Evolutionary conservation across 1,140 invertebrate genomes (phyloP), one percentile per base, ranked within the genome.

Genomic region (Plodia interpunctella): DNA sequence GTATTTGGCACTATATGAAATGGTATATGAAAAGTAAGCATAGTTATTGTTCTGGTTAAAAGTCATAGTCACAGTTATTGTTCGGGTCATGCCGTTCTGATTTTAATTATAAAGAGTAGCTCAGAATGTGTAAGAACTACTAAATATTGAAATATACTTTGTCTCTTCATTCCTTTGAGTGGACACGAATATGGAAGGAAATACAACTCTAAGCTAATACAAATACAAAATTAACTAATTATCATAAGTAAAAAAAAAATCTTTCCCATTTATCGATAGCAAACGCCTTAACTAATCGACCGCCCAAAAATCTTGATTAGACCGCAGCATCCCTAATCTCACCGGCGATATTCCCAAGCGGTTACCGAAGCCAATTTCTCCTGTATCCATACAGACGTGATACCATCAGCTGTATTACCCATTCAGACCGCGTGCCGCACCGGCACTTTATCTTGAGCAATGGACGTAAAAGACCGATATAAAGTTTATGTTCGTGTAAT

Each of bases 401-500:
- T 30, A 51, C 49, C 49, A 58, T 58, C 18, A 25, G 18, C 0
- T 5, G 11, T 51, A 13, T 51, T 51, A 57, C 2, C 15, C 49
- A 58, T 58, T 55, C 59, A 6, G 21, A 20, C 21, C 60, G 52
- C 44, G 49, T 52, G 18, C 59, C 4, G 35, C n/a, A 52, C 54
- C 32, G 35, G 55, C 59, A 60, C 59, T 55, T 60, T 60, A 60
- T 60, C 52, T 55, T 55, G 52, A 55, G 38, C 17, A 60, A 60
- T 54, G 38, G 59, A 30, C 19, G 19, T 30, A 25, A 49, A 15
- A 49, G 3, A 50, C 56, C 49, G 49, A 60, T 60, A 53, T 60
- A 60, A 55, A 60, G 44, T 58, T 58, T 58, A 58, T 25, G 28
- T 15, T 44, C 38, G 15, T 15, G 38, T 44, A 44, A 44, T 44